Conservation (phyloP, 2,113 vertebrate species). For the Carassius carassius region DNA sequence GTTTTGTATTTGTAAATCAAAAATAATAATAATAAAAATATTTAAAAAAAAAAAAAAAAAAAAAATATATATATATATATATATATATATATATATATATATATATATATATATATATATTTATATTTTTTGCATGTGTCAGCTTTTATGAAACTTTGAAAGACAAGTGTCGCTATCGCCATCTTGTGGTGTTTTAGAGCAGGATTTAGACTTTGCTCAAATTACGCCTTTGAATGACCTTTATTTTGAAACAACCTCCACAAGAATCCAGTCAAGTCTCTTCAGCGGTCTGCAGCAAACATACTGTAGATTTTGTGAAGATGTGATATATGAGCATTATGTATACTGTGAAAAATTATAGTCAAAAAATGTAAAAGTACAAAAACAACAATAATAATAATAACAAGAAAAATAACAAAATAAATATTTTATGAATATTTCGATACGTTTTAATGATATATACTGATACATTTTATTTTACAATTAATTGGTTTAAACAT, state of each 20-base stretch:
- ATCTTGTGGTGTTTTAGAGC: neutral
- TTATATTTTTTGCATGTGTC: neutral
- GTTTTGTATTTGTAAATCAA: neutral
- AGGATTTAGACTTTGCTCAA: neutral
- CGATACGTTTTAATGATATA: neutral
- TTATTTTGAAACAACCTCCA: constrained; percentile 20
- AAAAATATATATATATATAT: too few species aligned
- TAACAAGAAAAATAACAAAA: neutral
- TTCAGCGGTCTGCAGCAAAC: neutral
- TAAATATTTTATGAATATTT: neutral
- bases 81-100: too few species aligned
- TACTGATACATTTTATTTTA: too few species aligned
- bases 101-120: too few species aligned
- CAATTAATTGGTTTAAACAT: too few species aligned
- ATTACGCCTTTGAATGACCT: neutral
- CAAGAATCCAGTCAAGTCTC: neutral
- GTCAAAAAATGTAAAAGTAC: too few species aligned
- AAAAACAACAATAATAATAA: too few species aligned
- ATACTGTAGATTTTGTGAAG: too few species aligned
- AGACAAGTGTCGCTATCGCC: neutral
- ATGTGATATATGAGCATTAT: too few species aligned
- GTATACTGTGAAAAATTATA: neutral
- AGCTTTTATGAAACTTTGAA: neutral
- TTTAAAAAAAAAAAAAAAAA: too few species aligned
- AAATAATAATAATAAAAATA: too few species aligned